Percentiles rank a stretch among this genome's conserved stretches.
Conservation (phyloP, 2,888 invertebrate species). For the Sycophila texana region DNA sequence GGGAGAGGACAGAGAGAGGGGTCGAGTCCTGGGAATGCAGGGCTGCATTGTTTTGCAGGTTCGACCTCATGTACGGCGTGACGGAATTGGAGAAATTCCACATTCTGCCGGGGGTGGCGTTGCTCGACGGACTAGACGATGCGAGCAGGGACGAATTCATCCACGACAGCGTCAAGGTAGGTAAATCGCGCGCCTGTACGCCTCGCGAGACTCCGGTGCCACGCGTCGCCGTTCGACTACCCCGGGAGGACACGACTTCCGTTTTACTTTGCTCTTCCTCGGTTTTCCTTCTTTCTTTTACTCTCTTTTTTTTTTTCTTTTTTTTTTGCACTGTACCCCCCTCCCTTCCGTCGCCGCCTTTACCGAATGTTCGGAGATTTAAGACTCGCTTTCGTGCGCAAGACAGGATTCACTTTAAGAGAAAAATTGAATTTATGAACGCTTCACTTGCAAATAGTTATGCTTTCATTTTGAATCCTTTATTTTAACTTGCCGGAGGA, state of each 20-base stretch:
- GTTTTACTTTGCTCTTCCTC: no score
- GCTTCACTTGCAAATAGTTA: no score
- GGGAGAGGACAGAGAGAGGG: neutral
- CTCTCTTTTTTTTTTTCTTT: neutral
- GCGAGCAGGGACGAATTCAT: constrained; percentile 86
- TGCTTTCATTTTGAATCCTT: no score
- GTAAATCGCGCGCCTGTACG: constrained; percentile 26
- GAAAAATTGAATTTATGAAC: no score
- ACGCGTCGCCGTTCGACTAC: no score
- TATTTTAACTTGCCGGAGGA: no score
- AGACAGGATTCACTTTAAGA: no score
- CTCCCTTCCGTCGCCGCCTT: no score
- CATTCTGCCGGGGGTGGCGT: constrained; percentile 83
- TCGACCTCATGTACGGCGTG: constrained; percentile 91
- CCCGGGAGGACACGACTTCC: no score
- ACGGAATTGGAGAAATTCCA: constrained; percentile 90
- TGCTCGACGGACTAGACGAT: constrained; percentile 85
- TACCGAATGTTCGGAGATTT: no score
- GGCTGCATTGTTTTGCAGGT: constrained; percentile 76
- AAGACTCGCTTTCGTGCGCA: no score
- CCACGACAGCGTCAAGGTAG: constrained; percentile 81
- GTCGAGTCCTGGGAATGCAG: neutral
- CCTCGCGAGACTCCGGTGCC: neutral
- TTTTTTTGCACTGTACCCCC: neutral
- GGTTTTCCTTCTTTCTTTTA: no score